Base-by-base conservation (phyloP, 1,140 invertebrate species). In the Drosophila littoralis region DNA sequence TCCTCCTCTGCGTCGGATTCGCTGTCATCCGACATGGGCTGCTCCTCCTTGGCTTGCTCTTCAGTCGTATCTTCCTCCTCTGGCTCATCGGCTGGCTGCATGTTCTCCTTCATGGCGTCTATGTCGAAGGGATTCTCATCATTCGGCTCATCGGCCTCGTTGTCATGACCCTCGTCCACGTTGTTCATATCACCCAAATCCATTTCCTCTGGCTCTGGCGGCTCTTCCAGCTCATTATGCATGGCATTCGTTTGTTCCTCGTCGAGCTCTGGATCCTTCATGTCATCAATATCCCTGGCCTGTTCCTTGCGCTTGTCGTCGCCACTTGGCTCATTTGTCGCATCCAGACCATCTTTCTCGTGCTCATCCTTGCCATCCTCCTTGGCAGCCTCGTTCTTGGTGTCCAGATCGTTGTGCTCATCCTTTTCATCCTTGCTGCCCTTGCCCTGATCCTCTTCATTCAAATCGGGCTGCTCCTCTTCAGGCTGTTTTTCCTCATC, bases 191-290 rank as follows among this genome's bases (percentile, higher is more conserved):
- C 97, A 6, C 97, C 97, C 64, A 98, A 91, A 81, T 98, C 97
- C 89, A 98, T 94, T 15, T 95, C 94, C 93, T 98, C 97, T 6
- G 97, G 95, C 88, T 97, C 96, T 1, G 95, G 95, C 45, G 95
- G 93, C 71, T 95, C 94, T 81, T 95, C 94, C 59, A 96, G 93
- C 42, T 97, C 95, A 33, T 96, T 96, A 91, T 98, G 96, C 91
- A 97, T 96, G 17, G 97, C 96, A 94, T 98, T 97, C 0, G 95
- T 93, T 93, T 98, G 96, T 90, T 97, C 96, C 84, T 97, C 96
- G 91, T 97, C 95, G 73, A 95, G 90, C 86, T 97, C 95, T 4
- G 94, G 94, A 72, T 97, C 96, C 54, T 97, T 94, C 92, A 97
- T 91, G 7, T 93, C 86, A 35, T 92, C 86, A 59, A 92, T 92